Conservation (phyloP, 2,888 invertebrate species). For the Ceraclea dissimilis region DNA sequence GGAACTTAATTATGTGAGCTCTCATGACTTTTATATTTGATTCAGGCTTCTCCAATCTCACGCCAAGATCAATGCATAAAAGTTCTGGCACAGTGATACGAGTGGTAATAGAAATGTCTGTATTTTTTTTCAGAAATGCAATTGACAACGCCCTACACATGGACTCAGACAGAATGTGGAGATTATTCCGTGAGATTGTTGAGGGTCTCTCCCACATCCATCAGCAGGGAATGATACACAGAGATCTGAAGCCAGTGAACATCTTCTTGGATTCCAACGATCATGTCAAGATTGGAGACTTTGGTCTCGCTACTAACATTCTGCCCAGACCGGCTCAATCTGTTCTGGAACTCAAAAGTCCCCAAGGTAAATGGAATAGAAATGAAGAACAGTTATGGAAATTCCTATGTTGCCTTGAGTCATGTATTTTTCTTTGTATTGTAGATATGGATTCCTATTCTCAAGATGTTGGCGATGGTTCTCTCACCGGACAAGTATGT, state of each 20-base stretch:
- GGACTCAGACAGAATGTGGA: constrained; percentile 78
- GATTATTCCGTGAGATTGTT: constrained; percentile 89
- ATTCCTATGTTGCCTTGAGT: no score
- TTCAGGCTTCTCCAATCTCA: no score
- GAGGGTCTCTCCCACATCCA: constrained; percentile 88
- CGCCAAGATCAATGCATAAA: no score
- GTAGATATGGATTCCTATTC: constrained; percentile 23
- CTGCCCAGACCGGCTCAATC: constrained; percentile 27
- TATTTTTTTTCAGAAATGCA: constrained; percentile 63
- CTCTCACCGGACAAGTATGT: constrained; percentile 39
- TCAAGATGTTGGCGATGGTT: constrained; percentile 30
- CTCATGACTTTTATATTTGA: no score
- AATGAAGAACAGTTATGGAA: no score
- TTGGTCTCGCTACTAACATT: constrained; percentile 84
- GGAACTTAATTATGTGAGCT: no score
- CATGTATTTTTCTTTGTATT: background rate
- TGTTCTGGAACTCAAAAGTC: constrained; percentile 29
- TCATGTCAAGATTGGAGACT: constrained; percentile 97
- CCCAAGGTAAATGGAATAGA: constrained; percentile 16
- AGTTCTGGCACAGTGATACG: no score
- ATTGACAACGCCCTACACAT: constrained; percentile 75
- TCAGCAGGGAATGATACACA: constrained; percentile 82
- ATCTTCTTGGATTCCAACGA: constrained; percentile 92
- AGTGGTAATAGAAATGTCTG: no score
- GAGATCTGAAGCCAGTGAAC: constrained; percentile 83